These are phyloP conservation scores for Lampris incognitus DNA, from an alignment of 2,113 vertebrate genomes.

Conservation along the genomic window DNA sequence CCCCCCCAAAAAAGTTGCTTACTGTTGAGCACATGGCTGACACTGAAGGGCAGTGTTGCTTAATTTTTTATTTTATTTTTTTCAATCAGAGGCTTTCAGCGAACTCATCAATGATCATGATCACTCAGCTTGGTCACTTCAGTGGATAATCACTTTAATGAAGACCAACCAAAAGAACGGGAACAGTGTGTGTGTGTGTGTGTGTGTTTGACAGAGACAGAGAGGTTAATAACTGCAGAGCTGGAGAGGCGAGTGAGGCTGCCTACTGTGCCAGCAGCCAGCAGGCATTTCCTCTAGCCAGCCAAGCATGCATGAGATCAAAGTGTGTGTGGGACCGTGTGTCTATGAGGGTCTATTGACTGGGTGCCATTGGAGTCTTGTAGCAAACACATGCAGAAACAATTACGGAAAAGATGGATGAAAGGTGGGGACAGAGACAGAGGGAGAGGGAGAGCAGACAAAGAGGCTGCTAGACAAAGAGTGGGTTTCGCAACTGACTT, in stretches of 20 bases:
- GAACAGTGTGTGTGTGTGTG: slow-evolving; percentile 47
- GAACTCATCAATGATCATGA: slow-evolving; percentile 31
- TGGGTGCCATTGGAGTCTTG: slow-evolving; percentile 40
- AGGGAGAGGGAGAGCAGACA: slow-evolving; percentile 8
- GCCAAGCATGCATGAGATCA: slow-evolving; percentile 67
- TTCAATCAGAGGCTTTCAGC: slow-evolving; percentile 7
- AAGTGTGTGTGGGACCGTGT: slow-evolving; percentile 53
- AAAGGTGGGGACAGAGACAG: slow-evolving; percentile 38
- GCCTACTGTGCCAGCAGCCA: slow-evolving; percentile 65
- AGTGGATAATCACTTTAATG: slow-evolving; percentile 63
- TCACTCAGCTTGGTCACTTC: slow-evolving; percentile 39
- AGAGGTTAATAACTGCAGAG: slow-evolving; percentile 43
- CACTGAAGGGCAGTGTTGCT: not conserved
- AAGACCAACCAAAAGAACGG: slow-evolving; percentile 27
- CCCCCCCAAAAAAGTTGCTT: not conserved
- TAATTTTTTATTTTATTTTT: not conserved
- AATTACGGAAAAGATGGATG: slow-evolving; percentile 52
- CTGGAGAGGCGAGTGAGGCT: slow-evolving; percentile 46
- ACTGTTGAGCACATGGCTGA: not conserved
- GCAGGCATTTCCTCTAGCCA: slow-evolving; percentile 69
- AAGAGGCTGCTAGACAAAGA: not conserved
- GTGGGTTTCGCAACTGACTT: not conserved
- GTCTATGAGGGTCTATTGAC: slow-evolving; percentile 31
- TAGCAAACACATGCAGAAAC: slow-evolving; percentile 52
- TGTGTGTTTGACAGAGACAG: not conserved